Evolutionary conservation across 2,797 vertebrate species (phyloP).

Genomic region (Lepus townsendii): DNA sequence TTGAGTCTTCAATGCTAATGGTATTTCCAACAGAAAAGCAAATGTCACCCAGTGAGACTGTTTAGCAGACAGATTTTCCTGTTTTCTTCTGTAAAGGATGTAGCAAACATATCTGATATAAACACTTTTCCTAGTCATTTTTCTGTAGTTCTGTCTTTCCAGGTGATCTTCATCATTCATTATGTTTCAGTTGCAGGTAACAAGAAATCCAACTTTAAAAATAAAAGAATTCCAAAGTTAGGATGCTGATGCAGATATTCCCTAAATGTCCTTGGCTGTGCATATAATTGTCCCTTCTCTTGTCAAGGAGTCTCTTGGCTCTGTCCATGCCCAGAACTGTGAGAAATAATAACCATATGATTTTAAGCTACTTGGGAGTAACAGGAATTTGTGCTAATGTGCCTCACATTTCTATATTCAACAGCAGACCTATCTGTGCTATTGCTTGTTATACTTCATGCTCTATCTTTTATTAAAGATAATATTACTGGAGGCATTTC

Average conservation of each 20-base stretch:
- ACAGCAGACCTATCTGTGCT: background rate
- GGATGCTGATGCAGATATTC: background rate
- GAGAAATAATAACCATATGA: constrained; percentile 44
- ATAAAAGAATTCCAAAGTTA: background rate
- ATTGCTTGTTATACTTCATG: background rate
- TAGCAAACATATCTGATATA: background rate
- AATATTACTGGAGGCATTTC: background rate
- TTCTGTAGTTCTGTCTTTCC: background rate
- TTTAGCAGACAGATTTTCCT: background rate
- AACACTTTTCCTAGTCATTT: background rate
- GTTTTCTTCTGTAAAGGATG: background rate
- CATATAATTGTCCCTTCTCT: background rate
- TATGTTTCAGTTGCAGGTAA: background rate
- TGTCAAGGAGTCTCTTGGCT: background rate
- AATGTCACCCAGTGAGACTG: background rate
- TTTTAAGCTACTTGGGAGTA: constrained; percentile 6
- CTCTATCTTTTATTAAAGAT: background rate
- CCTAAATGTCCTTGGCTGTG: background rate
- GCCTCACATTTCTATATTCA: background rate
- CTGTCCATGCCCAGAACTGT: background rate
- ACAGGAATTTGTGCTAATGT: background rate
- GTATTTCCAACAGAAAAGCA: background rate
- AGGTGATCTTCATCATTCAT: background rate
- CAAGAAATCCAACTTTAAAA: constrained; percentile 43
- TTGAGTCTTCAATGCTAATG: background rate